phyloP scores from a whole-genome alignment of 1,140 invertebrate species.

The Drosophila watanabei region DNA sequence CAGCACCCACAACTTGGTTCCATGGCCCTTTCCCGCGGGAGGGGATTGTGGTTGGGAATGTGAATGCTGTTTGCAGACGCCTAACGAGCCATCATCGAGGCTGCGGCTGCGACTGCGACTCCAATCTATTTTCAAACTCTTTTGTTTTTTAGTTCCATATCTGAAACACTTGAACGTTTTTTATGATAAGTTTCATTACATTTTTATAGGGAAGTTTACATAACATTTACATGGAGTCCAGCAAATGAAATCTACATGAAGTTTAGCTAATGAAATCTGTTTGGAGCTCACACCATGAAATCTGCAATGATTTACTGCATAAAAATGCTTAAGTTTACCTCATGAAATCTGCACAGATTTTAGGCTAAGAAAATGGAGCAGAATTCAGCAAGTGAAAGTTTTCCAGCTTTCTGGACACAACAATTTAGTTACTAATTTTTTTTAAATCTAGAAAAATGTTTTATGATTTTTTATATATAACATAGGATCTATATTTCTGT shows the following conservation, averaged over 20 bases:
- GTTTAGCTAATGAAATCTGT: too few relatives aligned
- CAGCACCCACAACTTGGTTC: constrained; percentile 8
- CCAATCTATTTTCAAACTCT: constrained; percentile 15
- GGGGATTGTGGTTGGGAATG: background rate
- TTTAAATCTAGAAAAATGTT: too few relatives aligned
- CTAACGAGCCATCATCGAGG: constrained; percentile 44
- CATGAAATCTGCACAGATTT: background rate
- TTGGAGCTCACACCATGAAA: too few relatives aligned
- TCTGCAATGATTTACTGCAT: too few relatives aligned
- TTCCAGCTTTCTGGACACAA: too few relatives aligned
- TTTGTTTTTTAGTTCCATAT: background rate
- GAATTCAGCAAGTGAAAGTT: background rate
- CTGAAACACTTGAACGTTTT: constrained; percentile 5
- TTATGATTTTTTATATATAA: too few relatives aligned
- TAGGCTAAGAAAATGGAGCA: too few relatives aligned
- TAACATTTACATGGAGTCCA: background rate
- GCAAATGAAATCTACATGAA: too few relatives aligned
- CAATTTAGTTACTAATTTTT: too few relatives aligned
- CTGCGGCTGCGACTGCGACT: background rate
- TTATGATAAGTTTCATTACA: too few relatives aligned
- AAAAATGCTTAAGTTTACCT: too few relatives aligned
- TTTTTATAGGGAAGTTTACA: background rate
- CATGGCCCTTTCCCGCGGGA: constrained; percentile 19
- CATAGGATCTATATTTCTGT: too few relatives aligned
- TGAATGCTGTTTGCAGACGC: constrained; percentile 9